Evolutionary conservation across 2,888 invertebrate genomes (phyloP), one percentile per base, ranked within the genome.

Genomic region (Apocheima hispidaria): DNA sequence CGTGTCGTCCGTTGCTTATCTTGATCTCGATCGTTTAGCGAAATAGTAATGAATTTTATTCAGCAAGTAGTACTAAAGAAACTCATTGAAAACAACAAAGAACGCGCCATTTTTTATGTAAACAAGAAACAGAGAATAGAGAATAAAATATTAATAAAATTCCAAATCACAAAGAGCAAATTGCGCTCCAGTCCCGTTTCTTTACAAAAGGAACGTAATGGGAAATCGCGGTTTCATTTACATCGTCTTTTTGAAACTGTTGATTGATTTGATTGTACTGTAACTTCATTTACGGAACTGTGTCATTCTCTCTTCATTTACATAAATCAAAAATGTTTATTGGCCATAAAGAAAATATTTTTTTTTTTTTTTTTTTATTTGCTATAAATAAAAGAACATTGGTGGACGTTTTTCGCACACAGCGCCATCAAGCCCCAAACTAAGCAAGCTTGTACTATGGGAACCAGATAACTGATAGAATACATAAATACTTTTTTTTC

Each of bases 131-230:
- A 40, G 51, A 51, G 40, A 40, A 51, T 40, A 51, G 40, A 50
- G 38, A 40, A 51, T 51, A 51, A 51, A 51, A 51, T 51, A 51
- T 51, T 51, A 51, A 51, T 51, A 51, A 51, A 51, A 51, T 51
- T 40, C 30, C n/a, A 28, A 40, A 41, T 40, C 40, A 51, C 51
- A 51, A 51, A 51, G 40, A 51, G 30, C 40, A 51, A 51, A 51
- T 51, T 51, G 51, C 51, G 40, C 38, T 40, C 38, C 40, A 38
- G n/a, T 51, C 40, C 12, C 51, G 51, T 40, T 51, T 51, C 51
- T 51, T 51, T 28, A 30, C 51, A 51, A 51, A 51, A 30, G 51
- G 38, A 9, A 18, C 40, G 51, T 51, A 51, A 51, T 51, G 51
- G 51, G 30, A 51, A 51, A 51, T 30, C 28, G 51, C 20, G 51